These are phyloP conservation scores for Eilema depressum DNA, from an alignment of 2,888 invertebrate genomes.

Conservation along the genomic window DNA sequence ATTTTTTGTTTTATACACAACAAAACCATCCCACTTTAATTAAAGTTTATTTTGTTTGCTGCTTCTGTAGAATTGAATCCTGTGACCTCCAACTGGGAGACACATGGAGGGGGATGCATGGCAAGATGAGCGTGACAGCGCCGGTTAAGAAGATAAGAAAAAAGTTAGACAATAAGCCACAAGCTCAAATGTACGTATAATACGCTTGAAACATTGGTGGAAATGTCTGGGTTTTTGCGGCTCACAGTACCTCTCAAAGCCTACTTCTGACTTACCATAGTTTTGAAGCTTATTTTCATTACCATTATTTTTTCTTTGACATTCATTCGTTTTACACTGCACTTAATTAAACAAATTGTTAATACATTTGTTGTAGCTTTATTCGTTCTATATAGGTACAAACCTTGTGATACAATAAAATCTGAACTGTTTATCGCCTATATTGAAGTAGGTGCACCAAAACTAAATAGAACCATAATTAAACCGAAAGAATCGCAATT, in stretches of 20 bases:
- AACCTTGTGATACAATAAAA: no score
- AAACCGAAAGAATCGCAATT: no score
- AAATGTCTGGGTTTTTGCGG: conserved; percentile 56
- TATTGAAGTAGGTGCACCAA: no score
- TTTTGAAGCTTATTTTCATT: conserved; percentile 26
- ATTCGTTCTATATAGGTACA: neutral
- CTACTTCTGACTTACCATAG: conserved; percentile 31
- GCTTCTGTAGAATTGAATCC: conserved; percentile 93
- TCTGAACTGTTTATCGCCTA: no score
- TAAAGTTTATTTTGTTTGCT: conserved; percentile 85
- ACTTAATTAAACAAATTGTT: neutral
- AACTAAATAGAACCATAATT: no score
- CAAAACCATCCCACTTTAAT: conserved; percentile 66
- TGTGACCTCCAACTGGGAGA: conserved; percentile 92
- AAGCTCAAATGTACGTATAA: conserved; percentile 89
- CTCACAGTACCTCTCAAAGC: conserved; percentile 35
- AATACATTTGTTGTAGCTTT: neutral
- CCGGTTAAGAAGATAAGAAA: conserved; percentile 90
- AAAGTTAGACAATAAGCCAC: conserved; percentile 90
- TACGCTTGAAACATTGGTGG: conserved; percentile 70
- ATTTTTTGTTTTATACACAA: conserved; percentile 50
- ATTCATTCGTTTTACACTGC: conserved; percentile 11
- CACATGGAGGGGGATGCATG: conserved; percentile 93
- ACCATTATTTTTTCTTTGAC: conserved; percentile 13
- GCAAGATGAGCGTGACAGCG: conserved; percentile 94